Evolutionary conservation across 2,888 invertebrate species (phyloP), one percentile per base, ranked within the genome.

Genomic region (Resseliella maxima): DNA sequence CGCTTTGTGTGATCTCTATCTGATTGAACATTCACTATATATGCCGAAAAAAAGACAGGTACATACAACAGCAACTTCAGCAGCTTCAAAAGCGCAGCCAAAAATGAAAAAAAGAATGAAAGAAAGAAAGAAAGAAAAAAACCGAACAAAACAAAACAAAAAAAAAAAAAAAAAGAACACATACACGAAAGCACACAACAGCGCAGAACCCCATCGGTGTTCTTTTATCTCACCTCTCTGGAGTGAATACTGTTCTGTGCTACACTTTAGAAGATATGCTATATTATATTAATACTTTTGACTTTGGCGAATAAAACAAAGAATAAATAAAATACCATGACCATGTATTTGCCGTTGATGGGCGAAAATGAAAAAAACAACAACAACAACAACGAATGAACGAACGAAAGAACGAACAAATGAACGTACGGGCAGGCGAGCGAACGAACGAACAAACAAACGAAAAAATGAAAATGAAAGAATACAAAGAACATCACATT

Each of bases 251-350:
- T 83, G 36, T 83, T 83, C 38, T 83, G 36, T 72, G 36, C 83
- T 38, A 38, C 38, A 38, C 83, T 83, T 83, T 83, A 72, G 72
- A 72, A 72, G 72, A 72, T 72, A 72, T 72, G 72, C 72, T 31
- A 72, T 72, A 72, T 83, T 38, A 38, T 83, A n/a, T 83, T 83
- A n/a, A 38, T 83, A n/a, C 83, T 83, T 83, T 83, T 38, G 38
- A 38, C 83, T 83, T 83, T 83, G 83, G 36, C 38, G 36, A 38
- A 83, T 83, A 36, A 38, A 83, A 38, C 38, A 83, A 83, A 83
- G 38, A 83, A 83, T 24, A 24, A 83, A 38, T 38, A 38, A 83
- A n/a, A 83, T 21, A 83, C 38, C 83, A n/a, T 38, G 38, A 83
- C 83, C 38, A 38, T 83, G 38, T 83, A 38, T 38, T 81, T n/a